Evolutionary conservation across 2,888 invertebrate species (phyloP).

Genomic region (Balanococcus diminutus): DNA sequence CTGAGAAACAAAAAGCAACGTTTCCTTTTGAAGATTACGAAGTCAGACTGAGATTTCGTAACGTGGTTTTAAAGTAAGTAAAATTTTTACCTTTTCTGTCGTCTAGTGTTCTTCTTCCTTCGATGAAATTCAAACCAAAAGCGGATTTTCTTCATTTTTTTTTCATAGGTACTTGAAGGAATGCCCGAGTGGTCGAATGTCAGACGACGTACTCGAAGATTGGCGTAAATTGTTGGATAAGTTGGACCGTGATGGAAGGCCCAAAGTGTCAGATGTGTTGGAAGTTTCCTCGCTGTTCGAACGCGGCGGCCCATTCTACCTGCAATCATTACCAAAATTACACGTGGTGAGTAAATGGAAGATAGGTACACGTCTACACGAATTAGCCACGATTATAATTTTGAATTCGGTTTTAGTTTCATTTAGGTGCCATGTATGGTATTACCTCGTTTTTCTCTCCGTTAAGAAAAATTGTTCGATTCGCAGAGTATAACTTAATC

Average conservation of each 20-base stretch:
- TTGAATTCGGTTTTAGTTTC: background rate
- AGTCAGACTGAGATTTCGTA: background rate
- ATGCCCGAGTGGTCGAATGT: background rate
- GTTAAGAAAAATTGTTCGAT: background rate
- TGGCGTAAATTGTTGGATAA: background rate
- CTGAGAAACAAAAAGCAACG: slow-evolving; percentile 17
- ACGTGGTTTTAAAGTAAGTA: background rate
- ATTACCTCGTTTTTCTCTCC: background rate
- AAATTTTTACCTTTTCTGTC: background rate
- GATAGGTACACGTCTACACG: background rate
- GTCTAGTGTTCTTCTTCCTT: no score
- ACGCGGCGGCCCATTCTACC: background rate
- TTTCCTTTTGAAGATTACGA: background rate
- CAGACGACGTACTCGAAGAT: background rate
- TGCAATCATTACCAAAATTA: background rate
- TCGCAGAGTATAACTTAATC: background rate
- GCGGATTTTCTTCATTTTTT: background rate
- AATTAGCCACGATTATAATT: background rate
- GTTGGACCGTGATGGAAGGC: background rate
- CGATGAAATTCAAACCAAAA: background rate
- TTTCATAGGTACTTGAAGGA: background rate
- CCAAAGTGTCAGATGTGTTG: background rate
- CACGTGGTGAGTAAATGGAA: background rate
- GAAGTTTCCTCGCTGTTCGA: background rate
- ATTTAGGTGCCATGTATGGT: background rate